A percentile compares a stretch with the other conserved stretches of the same genome.
Conservation (phyloP, 2,888 invertebrate genomes). For the Chrysotoxum bicinctum region DNA sequence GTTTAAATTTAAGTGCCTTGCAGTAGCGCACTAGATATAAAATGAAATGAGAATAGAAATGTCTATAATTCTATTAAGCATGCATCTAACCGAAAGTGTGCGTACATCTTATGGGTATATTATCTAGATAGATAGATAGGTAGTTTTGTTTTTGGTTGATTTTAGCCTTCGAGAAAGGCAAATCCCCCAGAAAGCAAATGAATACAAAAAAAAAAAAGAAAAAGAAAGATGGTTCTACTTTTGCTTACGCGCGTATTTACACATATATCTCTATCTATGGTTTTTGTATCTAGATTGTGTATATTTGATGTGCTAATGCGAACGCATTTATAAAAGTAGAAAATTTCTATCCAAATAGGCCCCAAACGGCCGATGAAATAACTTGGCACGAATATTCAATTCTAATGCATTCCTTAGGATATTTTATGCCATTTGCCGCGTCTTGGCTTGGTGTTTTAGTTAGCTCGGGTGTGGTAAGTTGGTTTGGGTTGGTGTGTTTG, state of each 20-base stretch:
- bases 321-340: slow-evolving; percentile 71
- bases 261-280: slow-evolving; percentile 19
- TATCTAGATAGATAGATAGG: slow-evolving; percentile 12
- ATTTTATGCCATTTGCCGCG: slow-evolving; percentile 39
- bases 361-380: slow-evolving; percentile 73
- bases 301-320: slow-evolving; percentile 57
- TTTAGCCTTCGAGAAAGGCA: slow-evolving; percentile 59
- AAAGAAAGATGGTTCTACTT: slow-evolving; percentile 42
- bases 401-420: slow-evolving; percentile 71
- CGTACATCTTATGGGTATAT: not conserved
- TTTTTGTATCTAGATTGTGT: slow-evolving; percentile 44
- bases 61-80: slow-evolving; percentile 70
- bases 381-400: slow-evolving; percentile 71
- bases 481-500: slow-evolving; percentile 1
- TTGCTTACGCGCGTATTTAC: slow-evolving; percentile 32
- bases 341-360: slow-evolving; percentile 75
- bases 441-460: not conserved
- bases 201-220: slow-evolving; percentile 38
- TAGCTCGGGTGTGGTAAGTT: slow-evolving; percentile 14
- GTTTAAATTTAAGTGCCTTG: slow-evolving; percentile 64
- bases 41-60: slow-evolving; percentile 59
- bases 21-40: not conserved
- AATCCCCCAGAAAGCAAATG: slow-evolving; percentile 38
- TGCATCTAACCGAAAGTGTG: slow-evolving; percentile 44
- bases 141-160: slow-evolving; percentile 49